phyloP scores from a whole-genome alignment of 2,113 vertebrate species.

The Vulpes ferrilata region DNA sequence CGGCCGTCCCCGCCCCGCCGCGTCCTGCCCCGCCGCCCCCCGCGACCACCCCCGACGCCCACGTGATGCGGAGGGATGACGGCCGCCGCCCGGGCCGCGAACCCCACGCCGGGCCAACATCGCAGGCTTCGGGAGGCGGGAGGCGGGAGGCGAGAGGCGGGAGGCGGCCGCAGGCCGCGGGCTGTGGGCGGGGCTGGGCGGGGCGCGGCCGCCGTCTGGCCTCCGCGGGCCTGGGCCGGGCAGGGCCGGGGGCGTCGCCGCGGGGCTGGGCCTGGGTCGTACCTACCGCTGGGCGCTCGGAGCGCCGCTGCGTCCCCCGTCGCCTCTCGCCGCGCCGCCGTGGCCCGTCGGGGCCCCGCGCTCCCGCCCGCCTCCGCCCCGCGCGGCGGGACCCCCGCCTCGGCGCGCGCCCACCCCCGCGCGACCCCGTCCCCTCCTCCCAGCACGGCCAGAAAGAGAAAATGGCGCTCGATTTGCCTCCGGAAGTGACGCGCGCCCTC shows the following conservation, averaged over 20 bases:
- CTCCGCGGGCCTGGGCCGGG: background rate
- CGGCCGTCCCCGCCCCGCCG: background rate
- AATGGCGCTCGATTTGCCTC: conserved; percentile 89
- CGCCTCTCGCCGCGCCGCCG: background rate
- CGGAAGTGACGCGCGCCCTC: conserved; percentile 87
- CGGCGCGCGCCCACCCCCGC: conserved; percentile 71
- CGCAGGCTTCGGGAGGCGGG: background rate
- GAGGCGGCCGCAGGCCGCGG: background rate
- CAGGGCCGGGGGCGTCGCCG: background rate
- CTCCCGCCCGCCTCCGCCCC: conserved; percentile 62
- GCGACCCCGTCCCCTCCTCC: conserved; percentile 81
- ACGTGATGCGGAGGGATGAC: conserved; percentile 62
- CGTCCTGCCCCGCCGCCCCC: background rate
- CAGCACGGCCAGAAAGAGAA: conserved; percentile 89
- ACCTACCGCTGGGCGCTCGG: conserved; percentile 71
- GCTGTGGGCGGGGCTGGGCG: background rate
- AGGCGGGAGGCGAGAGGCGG: background rate
- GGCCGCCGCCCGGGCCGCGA: conserved; percentile 25
- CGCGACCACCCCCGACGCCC: conserved; percentile 19
- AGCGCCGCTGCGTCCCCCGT: conserved; percentile 32
- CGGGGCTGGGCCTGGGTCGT: background rate
- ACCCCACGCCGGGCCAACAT: background rate
- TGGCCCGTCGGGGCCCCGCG: conserved; percentile 40
- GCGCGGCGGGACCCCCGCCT: conserved; percentile 79
- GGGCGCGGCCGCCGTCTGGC: background rate